These are phyloP conservation scores for Tanytarsus gracilentus DNA, from an alignment of 2,888 invertebrate genomes.

Conservation along the genomic window DNA sequence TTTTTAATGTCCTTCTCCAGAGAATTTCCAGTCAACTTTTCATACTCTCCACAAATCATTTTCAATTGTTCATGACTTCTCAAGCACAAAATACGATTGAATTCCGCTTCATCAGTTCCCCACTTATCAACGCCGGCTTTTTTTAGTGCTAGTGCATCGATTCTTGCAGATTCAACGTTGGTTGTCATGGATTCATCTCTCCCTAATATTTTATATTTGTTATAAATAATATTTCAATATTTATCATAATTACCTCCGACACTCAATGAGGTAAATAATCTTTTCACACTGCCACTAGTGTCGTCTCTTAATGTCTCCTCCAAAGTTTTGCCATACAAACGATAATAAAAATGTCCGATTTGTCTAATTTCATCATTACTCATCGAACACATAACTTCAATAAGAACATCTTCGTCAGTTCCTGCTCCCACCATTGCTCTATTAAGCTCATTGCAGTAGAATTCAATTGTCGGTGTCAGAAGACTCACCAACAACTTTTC, in stretches of 20 bases:
- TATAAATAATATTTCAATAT: too few species aligned
- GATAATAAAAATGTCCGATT: slow-evolving; percentile 67
- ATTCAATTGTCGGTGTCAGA: slow-evolving; percentile 76
- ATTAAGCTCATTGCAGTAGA: slow-evolving; percentile 72
- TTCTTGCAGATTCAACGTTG: slow-evolving; percentile 61
- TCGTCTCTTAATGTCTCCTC: slow-evolving; percentile 79
- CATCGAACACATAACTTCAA: slow-evolving; percentile 82
- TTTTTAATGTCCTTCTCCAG: slow-evolving; percentile 46
- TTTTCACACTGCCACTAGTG: slow-evolving; percentile 85
- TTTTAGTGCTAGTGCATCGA: slow-evolving; percentile 65
- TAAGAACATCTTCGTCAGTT: slow-evolving; percentile 74
- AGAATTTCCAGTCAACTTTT: slow-evolving; percentile 49
- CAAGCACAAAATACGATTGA: slow-evolving; percentile 75
- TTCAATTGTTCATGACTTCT: slow-evolving; percentile 58
- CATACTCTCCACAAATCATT: slow-evolving; percentile 32
- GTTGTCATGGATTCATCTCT: slow-evolving; percentile 59
- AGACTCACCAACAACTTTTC: slow-evolving; percentile 73
- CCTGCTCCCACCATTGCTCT: slow-evolving; percentile 77
- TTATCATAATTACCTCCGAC: too few species aligned
- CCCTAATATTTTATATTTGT: too few species aligned
- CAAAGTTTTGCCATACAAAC: slow-evolving; percentile 63
- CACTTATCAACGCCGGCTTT: slow-evolving; percentile 59
- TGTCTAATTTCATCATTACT: slow-evolving; percentile 75
- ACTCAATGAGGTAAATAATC: slow-evolving; percentile 76
- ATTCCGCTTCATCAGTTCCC: slow-evolving; percentile 79